These are phyloP conservation scores for Musca domestica DNA, from an alignment of 1,140 invertebrate genomes.

Conservation along the genomic window DNA sequence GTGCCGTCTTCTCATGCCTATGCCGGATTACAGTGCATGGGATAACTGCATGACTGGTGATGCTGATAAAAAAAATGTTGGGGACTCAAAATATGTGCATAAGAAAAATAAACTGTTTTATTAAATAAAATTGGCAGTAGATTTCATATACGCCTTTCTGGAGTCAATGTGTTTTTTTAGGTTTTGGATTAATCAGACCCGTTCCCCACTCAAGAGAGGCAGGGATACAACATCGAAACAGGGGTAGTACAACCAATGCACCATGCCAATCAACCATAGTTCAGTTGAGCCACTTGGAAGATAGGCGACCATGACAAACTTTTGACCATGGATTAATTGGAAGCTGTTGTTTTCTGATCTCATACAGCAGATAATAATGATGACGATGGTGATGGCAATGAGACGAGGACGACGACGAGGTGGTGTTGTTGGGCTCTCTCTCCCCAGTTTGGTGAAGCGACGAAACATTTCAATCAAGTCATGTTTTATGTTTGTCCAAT, in stretches of 20 bases:
- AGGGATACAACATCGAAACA: too few relatives aligned
- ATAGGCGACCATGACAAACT: slow-evolving; percentile 5
- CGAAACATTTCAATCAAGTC: slow-evolving; percentile 24
- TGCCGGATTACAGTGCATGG: too few relatives aligned
- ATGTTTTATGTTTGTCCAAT: not conserved
- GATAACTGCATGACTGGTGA: too few relatives aligned
- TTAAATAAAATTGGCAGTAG: slow-evolving; percentile 21
- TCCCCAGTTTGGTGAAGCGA: not conserved
- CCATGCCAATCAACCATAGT: too few relatives aligned
- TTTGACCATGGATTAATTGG: slow-evolving; percentile 23
- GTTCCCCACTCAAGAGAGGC: too few relatives aligned
- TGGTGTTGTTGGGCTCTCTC: not conserved
- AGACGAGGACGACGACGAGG: not conserved
- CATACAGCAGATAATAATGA: slow-evolving; percentile 15
- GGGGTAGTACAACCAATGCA: too few relatives aligned
- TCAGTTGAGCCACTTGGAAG: too few relatives aligned
- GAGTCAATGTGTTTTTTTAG: not conserved
- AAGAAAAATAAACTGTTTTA: slow-evolving; percentile 16
- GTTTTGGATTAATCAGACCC: not conserved
- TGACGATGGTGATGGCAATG: not conserved
- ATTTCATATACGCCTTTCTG: slow-evolving; percentile 13
- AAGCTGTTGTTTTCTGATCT: slow-evolving; percentile 23
- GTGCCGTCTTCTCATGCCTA: too few relatives aligned
- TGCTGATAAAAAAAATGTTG: not conserved
- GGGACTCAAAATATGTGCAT: not conserved